These are phyloP conservation scores for Malthinus seriepunctatus DNA, from an alignment of 2,888 invertebrate genomes.

Conservation along the genomic window DNA sequence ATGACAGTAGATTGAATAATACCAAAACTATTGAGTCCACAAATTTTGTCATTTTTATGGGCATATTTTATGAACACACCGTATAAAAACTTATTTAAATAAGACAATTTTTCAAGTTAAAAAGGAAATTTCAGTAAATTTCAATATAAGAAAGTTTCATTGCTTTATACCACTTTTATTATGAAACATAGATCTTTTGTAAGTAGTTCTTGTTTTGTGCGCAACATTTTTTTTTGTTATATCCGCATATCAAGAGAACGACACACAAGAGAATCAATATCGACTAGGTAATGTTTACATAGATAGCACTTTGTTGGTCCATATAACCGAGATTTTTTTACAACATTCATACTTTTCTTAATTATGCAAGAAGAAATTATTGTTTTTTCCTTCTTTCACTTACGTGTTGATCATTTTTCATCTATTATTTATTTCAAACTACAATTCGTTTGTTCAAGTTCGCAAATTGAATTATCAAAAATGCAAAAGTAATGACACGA, in stretches of 20 bases:
- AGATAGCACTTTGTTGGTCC: constrained; percentile 29
- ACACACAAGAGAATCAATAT: constrained; percentile 32
- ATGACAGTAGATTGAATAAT: too few species aligned
- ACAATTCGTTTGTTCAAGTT: too few species aligned
- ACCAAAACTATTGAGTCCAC: too few species aligned
- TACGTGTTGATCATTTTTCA: too few species aligned
- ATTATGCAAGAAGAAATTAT: constrained; percentile 11
- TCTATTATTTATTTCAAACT: too few species aligned
- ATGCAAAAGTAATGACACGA: too few species aligned
- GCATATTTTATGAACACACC: background rate
- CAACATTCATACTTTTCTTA: constrained; percentile 10
- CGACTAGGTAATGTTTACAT: constrained; percentile 31
- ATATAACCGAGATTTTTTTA: constrained; percentile 1
- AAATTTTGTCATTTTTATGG: too few species aligned
- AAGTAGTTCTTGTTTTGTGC: constrained; percentile 13
- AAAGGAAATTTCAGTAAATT: background rate
- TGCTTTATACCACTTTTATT: constrained; percentile 8
- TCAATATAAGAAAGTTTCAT: background rate
- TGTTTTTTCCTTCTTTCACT: background rate
- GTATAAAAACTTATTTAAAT: background rate
- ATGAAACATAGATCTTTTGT: too few species aligned
- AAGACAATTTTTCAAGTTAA: background rate
- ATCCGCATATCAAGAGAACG: constrained; percentile 30
- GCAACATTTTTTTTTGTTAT: constrained; percentile 25
- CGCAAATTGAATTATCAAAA: too few species aligned